Base-by-base conservation (phyloP, 1,140 invertebrate species). In the Cryptotermes secundus region DNA sequence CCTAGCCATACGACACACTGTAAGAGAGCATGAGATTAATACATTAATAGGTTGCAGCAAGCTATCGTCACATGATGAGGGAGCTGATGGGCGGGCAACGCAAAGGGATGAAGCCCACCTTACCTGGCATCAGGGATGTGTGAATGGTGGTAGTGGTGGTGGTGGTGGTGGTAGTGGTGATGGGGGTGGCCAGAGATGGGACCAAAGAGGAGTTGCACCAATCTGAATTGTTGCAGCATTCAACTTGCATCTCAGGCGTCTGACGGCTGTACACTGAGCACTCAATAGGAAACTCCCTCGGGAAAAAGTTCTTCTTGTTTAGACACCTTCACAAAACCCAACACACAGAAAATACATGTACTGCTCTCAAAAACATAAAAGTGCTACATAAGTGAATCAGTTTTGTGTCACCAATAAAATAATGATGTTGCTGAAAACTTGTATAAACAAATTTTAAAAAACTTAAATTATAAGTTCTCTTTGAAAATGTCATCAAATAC, bases 231-330 rank as follows among this genome's bases (percentile, higher is more conserved):
- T 92, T 92, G 91, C 94, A 95, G 91, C 94, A 95, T 87, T 92
- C 90, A 89, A 90, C 82, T 87, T 85, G 79, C 34, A 65, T 86
- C 87, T 83, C 88, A 87, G 83, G 87, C 86, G 79, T 88, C 89
- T 80, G 87, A 87, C 72, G 87, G 88, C 87, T 88, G 86, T 88
- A 88, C 89, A 88, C 89, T 89, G 88, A 90, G 90, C 95, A 96
- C 90, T 89, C 90, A 86, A 92, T 89, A 79, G 94, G 93, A 86
- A 91, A 90, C 90, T 95, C 95, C 86, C 94, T 94, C 87, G 95
- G 95, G 88, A 95, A 94, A 91, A 93, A 93, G 86, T 93, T 89
- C 86, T 90, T 89, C 91, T 91, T 91, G 88, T 93, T 88, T 87
- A 95, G 90, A 90, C 95, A 96, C 89, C 95, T 95, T 92, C 83